Conservation (phyloP, 2,888 invertebrate genomes). For the Chymomyza caudatula region DNA sequence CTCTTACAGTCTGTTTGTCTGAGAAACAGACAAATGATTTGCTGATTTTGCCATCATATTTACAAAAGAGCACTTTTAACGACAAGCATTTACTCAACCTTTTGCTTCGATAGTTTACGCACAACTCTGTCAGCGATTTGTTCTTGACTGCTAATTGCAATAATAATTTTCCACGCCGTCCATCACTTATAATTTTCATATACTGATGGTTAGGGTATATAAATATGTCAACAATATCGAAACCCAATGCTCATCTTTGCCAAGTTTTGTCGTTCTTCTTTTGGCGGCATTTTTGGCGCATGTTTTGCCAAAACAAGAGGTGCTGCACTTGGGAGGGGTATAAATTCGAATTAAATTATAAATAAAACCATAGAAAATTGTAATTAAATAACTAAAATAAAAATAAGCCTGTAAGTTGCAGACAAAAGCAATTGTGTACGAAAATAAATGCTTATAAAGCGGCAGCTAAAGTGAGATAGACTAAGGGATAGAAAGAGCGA, state of each 20-base stretch:
- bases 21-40: too few relatives aligned
- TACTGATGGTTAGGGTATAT: background rate
- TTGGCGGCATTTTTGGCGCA: slow-evolving; percentile 42
- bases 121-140: background rate
- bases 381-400: slow-evolving; percentile 59
- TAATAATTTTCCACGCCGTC: background rate
- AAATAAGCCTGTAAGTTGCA: slow-evolving; percentile 37
- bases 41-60: slow-evolving; percentile 40
- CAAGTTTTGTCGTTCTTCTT: slow-evolving; percentile 33
- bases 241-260: slow-evolving; percentile 32
- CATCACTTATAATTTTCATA: background rate
- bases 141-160: background rate
- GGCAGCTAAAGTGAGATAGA: background rate
- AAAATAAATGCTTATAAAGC: slow-evolving; percentile 35
- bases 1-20: too few relatives aligned
- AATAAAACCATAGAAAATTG: slow-evolving; percentile 50
- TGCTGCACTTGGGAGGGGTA: slow-evolving; percentile 21
- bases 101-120: background rate
- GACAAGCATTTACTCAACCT: background rate
- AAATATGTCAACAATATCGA: background rate
- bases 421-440: slow-evolving; percentile 46
- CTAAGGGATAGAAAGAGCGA: slow-evolving; percentile 19
- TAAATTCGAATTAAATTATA: slow-evolving; percentile 55
- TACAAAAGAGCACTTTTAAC: slow-evolving; percentile 1
- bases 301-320: slow-evolving; percentile 25